Conservation (phyloP, 2,888 invertebrate genomes). For the Heterodera filipjevi region DNA sequence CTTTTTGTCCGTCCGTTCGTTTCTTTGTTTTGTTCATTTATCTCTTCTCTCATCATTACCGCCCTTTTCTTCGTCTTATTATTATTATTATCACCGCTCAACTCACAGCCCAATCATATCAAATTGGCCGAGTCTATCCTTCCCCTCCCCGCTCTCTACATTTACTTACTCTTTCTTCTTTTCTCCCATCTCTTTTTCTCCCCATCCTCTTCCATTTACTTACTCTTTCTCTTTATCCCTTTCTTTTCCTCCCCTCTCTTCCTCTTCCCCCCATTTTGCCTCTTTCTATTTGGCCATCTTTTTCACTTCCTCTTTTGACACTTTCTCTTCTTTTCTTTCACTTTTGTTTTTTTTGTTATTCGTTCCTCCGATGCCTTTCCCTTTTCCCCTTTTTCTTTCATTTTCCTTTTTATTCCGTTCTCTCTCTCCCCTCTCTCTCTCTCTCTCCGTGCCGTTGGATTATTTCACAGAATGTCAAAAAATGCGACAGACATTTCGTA, state of each 20-base stretch:
- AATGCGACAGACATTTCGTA: not conserved
- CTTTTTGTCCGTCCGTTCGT: not conserved
- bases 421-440: not conserved
- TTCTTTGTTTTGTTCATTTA: not conserved
- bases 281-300: not conserved
- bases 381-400: not conserved
- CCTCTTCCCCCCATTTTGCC: not conserved
- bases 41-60: too few species aligned
- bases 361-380: not conserved
- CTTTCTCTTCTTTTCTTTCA: not conserved
- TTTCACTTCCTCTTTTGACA: not conserved
- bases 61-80: not conserved
- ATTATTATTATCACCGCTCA: not conserved
- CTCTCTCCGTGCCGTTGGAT: not conserved
- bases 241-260: not conserved
- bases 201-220: not conserved
- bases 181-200: not conserved
- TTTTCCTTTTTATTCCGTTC: not conserved
- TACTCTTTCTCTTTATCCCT: conserved; percentile 3
- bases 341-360: not conserved
- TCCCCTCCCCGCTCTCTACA: not conserved
- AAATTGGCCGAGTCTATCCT: not conserved
- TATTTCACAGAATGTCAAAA: conserved; percentile 10
- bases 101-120: not conserved
- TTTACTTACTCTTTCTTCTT: not conserved